phyloP scores from a whole-genome alignment of 2,888 invertebrate species.

The Hirtodrosophila histrioides region DNA sequence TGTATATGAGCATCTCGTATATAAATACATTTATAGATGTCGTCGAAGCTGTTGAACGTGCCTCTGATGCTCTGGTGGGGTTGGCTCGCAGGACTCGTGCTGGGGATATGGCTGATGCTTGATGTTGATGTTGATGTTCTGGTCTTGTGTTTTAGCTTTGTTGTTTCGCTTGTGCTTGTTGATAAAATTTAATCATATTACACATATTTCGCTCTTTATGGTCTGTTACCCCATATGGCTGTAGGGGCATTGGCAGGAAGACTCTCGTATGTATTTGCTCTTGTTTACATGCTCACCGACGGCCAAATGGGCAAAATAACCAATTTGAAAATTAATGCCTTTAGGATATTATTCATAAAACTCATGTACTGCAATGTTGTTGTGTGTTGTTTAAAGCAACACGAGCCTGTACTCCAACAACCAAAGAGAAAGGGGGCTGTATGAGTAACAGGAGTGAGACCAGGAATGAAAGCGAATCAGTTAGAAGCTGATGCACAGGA shows the following conservation, averaged over 20 bases:
- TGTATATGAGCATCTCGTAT: constrained; percentile 6
- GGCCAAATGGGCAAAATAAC: constrained; percentile 77
- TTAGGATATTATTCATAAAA: constrained; percentile 80
- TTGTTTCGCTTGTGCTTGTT: constrained; percentile 56
- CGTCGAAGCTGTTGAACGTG: constrained; percentile 62
- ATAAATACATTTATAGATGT: constrained; percentile 58
- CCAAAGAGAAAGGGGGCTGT: neutral
- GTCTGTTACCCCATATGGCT: constrained; percentile 75
- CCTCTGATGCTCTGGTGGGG: constrained; percentile 19
- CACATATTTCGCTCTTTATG: constrained; percentile 77
- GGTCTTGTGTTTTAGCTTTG: constrained; percentile 40
- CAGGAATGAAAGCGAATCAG: constrained; percentile 50
- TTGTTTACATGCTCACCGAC: constrained; percentile 71
- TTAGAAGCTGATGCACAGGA: constrained; percentile 50
- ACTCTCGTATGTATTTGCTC: constrained; percentile 21
- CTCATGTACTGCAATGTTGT: constrained; percentile 56
- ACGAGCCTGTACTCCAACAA: constrained; percentile 11
- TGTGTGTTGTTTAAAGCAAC: constrained; percentile 34
- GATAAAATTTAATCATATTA: constrained; percentile 80
- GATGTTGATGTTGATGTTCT: constrained; percentile 6
- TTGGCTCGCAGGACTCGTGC: constrained; percentile 12
- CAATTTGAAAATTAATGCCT: constrained; percentile 82
- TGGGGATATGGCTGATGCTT: constrained; percentile 12
- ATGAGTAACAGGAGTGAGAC: neutral
- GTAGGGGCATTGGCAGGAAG: constrained; percentile 22